phyloP scores from a whole-genome alignment of 2,888 invertebrate genomes.

The Balanococcus diminutus region DNA sequence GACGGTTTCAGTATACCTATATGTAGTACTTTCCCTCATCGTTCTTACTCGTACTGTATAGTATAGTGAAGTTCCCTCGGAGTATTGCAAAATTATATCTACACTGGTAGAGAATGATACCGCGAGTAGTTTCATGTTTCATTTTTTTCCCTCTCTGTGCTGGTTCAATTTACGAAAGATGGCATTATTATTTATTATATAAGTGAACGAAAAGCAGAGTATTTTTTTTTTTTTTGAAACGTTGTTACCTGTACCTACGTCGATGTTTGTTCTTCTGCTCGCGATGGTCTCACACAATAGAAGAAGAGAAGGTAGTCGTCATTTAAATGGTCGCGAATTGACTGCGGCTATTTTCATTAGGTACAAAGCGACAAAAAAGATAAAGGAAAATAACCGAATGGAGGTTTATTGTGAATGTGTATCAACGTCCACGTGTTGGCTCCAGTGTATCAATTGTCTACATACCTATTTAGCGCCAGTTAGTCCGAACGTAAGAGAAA shows the following conservation, averaged over 20 bases:
- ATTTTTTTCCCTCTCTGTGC: not conserved
- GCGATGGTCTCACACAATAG: not conserved
- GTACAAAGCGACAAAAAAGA: not conserved
- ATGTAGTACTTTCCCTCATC: not conserved
- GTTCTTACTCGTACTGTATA: not conserved
- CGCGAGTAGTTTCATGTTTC: not conserved
- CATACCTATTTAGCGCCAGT: conserved; percentile 24
- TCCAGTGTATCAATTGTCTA: conserved; percentile 10
- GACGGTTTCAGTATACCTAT: not conserved
- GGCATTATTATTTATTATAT: not conserved
- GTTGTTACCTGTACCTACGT: not conserved
- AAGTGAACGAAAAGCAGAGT: not conserved
- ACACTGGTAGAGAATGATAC: not conserved
- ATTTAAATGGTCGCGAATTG: not conserved
- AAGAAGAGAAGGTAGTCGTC: not conserved
- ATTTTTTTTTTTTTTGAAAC: not conserved
- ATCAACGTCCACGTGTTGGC: conserved; percentile 10
- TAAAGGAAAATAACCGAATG: not conserved
- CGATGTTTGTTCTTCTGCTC: not conserved
- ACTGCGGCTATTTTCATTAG: not conserved
- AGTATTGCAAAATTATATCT: not conserved
- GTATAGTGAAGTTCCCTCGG: not conserved
- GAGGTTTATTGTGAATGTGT: not conserved
- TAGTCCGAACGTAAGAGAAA: conserved; percentile 15
- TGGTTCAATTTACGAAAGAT: not conserved